Conservation (phyloP, 2,113 vertebrate genomes). For the western clawed frog (Xenopus tropicalis) region UCB_Xtro_10.0 CM004451.2:6406001-6406500, state of each 20-base stretch:
- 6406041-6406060: conserved; percentile 26
- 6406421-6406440: conserved; percentile 30
- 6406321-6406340: conserved; percentile 2
- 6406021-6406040: conserved; percentile 17
- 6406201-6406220: conserved; percentile 13
- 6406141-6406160: conserved; percentile 13
- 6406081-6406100: neutral
- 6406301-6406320: conserved; percentile 32
- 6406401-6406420: conserved; percentile 17
- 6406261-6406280: conserved; percentile 4
- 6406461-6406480: conserved; percentile 33
- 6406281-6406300: conserved; percentile 33
- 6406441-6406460: conserved; percentile 28
- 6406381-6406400: conserved; percentile 13
- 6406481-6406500: conserved; percentile 14
- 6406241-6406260: conserved; percentile 16
- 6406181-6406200: conserved; percentile 11
- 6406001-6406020: conserved; percentile 23
- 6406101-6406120: neutral
- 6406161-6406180: neutral
- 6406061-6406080: conserved; percentile 32
- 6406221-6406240: conserved; percentile 43
- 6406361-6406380: conserved; percentile 37
- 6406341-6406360: conserved; percentile 2
- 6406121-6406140: conserved; percentile 1